A percentile compares a stretch with the other conserved stretches of the same genome.
These are phyloP conservation scores for Chrysomela aeneicollis DNA, from an alignment of 2,888 invertebrate genomes.

Conservation along the genomic window DNA sequence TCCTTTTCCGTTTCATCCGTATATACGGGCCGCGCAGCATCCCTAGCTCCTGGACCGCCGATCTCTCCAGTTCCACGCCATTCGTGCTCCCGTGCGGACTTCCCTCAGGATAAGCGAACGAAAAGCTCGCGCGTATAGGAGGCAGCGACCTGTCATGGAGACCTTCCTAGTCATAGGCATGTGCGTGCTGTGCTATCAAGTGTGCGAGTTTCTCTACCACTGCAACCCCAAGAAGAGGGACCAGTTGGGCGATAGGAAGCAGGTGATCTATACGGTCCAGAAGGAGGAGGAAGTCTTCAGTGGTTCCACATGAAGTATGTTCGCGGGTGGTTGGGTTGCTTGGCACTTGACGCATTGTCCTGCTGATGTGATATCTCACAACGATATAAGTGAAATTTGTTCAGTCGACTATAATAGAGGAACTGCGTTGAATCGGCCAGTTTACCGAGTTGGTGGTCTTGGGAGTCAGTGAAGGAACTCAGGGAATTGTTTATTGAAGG, in stretches of 20 bases:
- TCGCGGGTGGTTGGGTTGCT: neutral
- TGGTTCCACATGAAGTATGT: constrained; percentile 19
- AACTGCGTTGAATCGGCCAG: neutral
- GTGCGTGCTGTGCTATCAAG: constrained; percentile 73
- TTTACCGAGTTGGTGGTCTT: neutral
- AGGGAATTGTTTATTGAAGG: neutral
- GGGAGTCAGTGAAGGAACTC: neutral
- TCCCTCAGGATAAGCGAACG: neutral
- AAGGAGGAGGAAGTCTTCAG: constrained; percentile 34
- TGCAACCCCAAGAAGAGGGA: constrained; percentile 59
- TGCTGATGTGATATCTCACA: neutral
- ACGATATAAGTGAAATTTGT: neutral
- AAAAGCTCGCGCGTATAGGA: constrained; percentile 1
- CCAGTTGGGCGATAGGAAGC: constrained; percentile 45
- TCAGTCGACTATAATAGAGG: neutral
- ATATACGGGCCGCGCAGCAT: constrained; percentile 47
- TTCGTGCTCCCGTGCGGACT: constrained; percentile 37
- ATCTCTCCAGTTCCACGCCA: constrained; percentile 43
- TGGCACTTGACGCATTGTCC: neutral
- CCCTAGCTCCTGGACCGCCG: constrained; percentile 48
- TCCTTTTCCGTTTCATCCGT: constrained; percentile 34
- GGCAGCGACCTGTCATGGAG: constrained; percentile 63
- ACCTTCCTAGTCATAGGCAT: constrained; percentile 72
- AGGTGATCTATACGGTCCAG: constrained; percentile 56
- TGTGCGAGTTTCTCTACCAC: constrained; percentile 69